Evolutionary conservation across 2,888 invertebrate species (phyloP).

Genomic region (Macaria liturata): DNA sequence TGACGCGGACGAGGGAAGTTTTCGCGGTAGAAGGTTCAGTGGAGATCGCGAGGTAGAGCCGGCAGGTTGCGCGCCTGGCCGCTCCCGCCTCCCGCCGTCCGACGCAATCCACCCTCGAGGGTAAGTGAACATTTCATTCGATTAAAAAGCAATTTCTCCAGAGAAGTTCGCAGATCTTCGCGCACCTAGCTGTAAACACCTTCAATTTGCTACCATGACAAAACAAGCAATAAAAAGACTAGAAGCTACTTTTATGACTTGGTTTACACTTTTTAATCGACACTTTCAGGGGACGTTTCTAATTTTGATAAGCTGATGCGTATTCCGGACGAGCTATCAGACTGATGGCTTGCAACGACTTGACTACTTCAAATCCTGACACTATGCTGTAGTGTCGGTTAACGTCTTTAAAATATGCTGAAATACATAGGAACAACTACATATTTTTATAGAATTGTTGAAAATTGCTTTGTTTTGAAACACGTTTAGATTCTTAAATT

Average conservation of each 20-base stretch:
- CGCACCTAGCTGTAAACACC: constrained; percentile 40
- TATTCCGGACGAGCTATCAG: too few species aligned
- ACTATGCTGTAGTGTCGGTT: too few species aligned
- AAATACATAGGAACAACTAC: too few species aligned
- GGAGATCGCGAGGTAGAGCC: constrained; percentile 67
- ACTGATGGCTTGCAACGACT: too few species aligned
- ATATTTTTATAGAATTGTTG: too few species aligned
- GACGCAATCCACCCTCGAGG: constrained; percentile 57
- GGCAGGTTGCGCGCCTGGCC: constrained; percentile 63
- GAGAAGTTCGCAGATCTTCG: constrained; percentile 52
- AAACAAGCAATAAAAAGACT: constrained; percentile 17
- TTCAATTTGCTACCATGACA: constrained; percentile 32
- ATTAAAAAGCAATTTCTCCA: constrained; percentile 80
- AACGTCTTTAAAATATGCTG: too few species aligned
- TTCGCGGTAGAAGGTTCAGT: constrained; percentile 77
- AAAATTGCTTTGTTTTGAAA: too few species aligned
- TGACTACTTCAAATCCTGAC: too few species aligned
- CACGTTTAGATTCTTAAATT: too few species aligned
- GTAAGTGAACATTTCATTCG: constrained; percentile 78
- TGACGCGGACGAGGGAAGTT: constrained; percentile 79
- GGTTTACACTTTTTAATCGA: constrained; percentile 19
- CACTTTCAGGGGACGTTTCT: too few species aligned
- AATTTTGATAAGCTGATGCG: too few species aligned
- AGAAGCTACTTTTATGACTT: constrained; percentile 13
- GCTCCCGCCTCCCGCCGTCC: constrained; percentile 54